Conservation (phyloP, 2,113 vertebrate species). For the Tragelaphus buxtoni region DNA sequence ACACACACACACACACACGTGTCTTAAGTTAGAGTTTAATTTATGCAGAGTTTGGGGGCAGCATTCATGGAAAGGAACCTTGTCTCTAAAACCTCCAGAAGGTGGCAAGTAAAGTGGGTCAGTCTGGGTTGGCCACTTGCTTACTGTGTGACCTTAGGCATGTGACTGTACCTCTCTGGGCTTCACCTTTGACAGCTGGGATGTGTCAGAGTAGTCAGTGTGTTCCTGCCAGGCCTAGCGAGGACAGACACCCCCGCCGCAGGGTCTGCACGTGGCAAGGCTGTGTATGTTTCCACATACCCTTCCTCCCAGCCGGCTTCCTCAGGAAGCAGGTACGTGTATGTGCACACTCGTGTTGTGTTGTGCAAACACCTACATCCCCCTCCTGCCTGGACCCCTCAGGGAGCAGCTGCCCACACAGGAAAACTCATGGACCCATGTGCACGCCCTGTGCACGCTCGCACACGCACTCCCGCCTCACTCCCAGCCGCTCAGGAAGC, state of each 20-base stretch:
- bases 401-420: not conserved
- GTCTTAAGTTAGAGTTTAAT: not conserved
- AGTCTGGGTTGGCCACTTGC: not conserved
- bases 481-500: not conserved
- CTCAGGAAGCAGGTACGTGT: constrained; percentile 11
- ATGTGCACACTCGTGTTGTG: not conserved
- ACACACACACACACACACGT: not conserved
- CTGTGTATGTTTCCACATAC: not conserved
- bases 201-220: not conserved
- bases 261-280: accelerated
- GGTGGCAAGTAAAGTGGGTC: not conserved
- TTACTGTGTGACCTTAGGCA: constrained; percentile 5
- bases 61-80: not conserved
- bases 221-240: not conserved
- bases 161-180: not conserved
- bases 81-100: not conserved
- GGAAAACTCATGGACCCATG: not conserved
- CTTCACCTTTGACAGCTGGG: not conserved
- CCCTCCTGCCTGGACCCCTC: not conserved
- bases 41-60: not conserved
- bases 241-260: not conserved
- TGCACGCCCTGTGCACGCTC: not conserved
- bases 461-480: accelerated
- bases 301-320: not conserved
- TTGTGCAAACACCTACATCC: not conserved